phyloP scores from a whole-genome alignment of 1,140 invertebrate species.

The Diabrotica virgifera region DNA sequence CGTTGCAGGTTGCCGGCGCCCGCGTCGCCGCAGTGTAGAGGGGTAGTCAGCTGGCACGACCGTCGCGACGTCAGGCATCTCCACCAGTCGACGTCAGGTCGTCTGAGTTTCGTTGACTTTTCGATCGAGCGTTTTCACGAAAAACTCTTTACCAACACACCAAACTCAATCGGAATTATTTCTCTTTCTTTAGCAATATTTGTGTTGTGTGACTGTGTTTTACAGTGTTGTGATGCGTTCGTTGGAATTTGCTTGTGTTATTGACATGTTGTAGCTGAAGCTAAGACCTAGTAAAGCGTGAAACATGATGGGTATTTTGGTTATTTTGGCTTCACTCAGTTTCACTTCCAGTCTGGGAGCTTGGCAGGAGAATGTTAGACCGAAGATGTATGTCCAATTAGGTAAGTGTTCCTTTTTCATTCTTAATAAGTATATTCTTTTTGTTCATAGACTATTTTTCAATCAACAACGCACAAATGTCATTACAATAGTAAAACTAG shows the following conservation, averaged over 20 bases:
- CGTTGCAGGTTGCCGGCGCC: conserved; percentile 49
- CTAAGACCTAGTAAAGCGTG: conserved; percentile 5
- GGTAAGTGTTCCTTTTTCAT: conserved; percentile 58
- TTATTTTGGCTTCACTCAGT: conserved; percentile 33
- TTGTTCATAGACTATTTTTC: no score
- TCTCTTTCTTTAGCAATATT: conserved; percentile 6
- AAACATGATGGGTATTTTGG: conserved; percentile 33
- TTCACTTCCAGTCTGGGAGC: conserved; percentile 47
- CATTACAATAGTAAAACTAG: no score
- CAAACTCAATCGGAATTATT: background rate
- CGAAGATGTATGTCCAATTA: conserved; percentile 83
- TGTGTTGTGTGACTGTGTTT: conserved; percentile 9
- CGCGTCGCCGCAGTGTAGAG: conserved; percentile 33
- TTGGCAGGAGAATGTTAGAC: conserved; percentile 83
- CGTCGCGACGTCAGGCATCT: conserved; percentile 44
- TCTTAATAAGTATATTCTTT: no score
- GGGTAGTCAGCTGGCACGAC: conserved; percentile 47
- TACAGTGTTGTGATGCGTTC: conserved; percentile 20
- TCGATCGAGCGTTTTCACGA: conserved; percentile 10
- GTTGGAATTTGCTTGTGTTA: conserved; percentile 16
- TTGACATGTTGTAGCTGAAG: conserved; percentile 33
- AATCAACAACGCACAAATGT: no score
- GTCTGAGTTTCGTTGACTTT: conserved; percentile 27
- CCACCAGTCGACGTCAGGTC: conserved; percentile 45
- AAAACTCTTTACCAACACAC: background rate